phyloP scores from a whole-genome alignment of 2,888 invertebrate species.

The Pandemis corylana region DNA sequence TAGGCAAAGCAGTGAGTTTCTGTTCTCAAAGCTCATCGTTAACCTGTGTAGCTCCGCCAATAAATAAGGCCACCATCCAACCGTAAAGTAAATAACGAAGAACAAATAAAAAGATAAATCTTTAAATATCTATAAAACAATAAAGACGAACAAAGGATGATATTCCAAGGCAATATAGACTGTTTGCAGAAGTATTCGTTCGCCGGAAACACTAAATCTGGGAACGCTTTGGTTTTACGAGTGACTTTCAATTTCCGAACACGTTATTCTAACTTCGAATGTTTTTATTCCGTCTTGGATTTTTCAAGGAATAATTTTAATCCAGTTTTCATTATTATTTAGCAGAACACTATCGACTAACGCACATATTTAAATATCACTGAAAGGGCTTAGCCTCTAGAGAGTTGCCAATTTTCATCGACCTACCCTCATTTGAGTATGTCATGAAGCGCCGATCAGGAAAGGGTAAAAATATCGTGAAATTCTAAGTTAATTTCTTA shows the following conservation, averaged over 20 bases:
- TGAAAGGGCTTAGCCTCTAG: not conserved
- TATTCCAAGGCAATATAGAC: slow-evolving; percentile 19
- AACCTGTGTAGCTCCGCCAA: slow-evolving; percentile 6
- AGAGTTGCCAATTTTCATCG: not conserved
- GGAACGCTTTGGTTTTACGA: slow-evolving; percentile 30
- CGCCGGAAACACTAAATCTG: slow-evolving; percentile 31
- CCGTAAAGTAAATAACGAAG: slow-evolving; percentile 23
- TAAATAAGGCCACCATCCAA: slow-evolving; percentile 18
- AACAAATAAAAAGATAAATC: slow-evolving; percentile 33
- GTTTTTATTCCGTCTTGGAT: not conserved
- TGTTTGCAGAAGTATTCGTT: slow-evolving; percentile 18
- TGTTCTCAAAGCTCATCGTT: not conserved
- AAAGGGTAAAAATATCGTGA: not conserved
- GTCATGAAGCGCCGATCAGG: not conserved
- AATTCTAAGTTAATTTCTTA: not conserved
- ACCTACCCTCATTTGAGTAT: not conserved
- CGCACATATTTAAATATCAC: not conserved
- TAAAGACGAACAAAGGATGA: slow-evolving; percentile 36
- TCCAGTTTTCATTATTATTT: not conserved
- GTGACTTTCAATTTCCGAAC: slow-evolving; percentile 20
- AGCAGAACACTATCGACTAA: not conserved
- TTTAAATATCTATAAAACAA: slow-evolving; percentile 25
- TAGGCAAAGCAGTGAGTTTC: not conserved
- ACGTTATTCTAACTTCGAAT: slow-evolving; percentile 12
- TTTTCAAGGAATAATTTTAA: not conserved